phyloP scores from a whole-genome alignment of 1,140 invertebrate species.

The Panagrolaimus sp. region DNA sequence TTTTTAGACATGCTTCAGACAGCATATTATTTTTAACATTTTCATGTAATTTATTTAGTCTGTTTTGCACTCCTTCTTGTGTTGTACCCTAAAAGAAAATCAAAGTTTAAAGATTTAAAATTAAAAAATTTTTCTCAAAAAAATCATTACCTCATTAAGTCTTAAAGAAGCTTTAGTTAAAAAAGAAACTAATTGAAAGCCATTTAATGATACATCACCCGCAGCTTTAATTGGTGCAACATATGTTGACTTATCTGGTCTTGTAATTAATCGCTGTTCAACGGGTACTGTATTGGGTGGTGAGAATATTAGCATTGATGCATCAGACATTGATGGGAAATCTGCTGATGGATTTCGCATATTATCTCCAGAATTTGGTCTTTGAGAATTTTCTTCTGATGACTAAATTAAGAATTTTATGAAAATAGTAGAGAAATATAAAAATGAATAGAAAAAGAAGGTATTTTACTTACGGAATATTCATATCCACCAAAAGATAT shows the following conservation, averaged over 20 bases:
- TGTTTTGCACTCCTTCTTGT: constrained; percentile 46
- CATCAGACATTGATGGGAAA: constrained; percentile 2
- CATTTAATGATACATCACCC: constrained; percentile 48
- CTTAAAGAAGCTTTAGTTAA: constrained; percentile 45
- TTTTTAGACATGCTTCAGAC: constrained; percentile 46
- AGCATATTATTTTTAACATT: constrained; percentile 28
- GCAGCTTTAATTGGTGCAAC: constrained; percentile 47
- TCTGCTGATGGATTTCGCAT: too few species aligned
- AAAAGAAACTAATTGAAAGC: constrained; percentile 43
- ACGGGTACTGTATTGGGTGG: constrained; percentile 29
- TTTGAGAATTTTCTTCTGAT: too few species aligned
- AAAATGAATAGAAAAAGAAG: too few species aligned
- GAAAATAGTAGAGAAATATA: too few species aligned
- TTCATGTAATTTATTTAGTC: constrained; percentile 40
- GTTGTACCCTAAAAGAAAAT: constrained; percentile 37
- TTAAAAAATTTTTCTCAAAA: neutral
- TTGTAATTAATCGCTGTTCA: constrained; percentile 26
- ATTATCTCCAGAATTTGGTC: too few species aligned
- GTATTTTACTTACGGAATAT: too few species aligned
- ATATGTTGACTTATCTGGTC: constrained; percentile 37
- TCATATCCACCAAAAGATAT: too few species aligned
- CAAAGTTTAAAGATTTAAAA: neutral
- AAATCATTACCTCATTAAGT: constrained; percentile 28
- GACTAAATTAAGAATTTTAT: too few species aligned
- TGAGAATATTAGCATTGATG: constrained; percentile 32